Evolutionary conservation across 2,113 vertebrate genomes (phyloP).

Genomic region (Misgurnus anguillicaudatus): DNA sequence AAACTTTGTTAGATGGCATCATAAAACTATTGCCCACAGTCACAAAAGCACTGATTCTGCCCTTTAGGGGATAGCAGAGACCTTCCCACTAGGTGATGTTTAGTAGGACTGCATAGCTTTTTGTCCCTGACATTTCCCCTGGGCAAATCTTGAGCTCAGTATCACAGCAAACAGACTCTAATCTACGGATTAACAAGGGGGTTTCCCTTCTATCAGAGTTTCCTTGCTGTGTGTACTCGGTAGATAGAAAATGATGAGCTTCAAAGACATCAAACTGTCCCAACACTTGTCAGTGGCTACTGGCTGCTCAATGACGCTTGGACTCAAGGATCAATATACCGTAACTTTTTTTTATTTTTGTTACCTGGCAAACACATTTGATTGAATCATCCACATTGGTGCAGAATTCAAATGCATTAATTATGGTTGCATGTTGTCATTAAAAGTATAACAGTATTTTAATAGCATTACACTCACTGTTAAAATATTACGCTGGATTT

Average conservation of each 20-base stretch:
- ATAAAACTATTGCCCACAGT: neutral
- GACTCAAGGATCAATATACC: neutral
- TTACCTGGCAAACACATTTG: neutral
- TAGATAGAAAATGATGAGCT: conserved; percentile 7
- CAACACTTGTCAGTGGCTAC: neutral
- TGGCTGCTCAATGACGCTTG: no score
- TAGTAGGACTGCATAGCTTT: conserved; percentile 15
- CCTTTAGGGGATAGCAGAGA: conserved; percentile 41
- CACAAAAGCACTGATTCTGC: no score
- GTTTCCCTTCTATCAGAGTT: conserved; percentile 30
- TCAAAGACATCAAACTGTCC: conserved; percentile 2
- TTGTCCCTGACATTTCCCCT: conserved; percentile 30
- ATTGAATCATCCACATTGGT: no score
- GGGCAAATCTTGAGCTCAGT: conserved; percentile 46
- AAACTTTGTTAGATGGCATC: no score
- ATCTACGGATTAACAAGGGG: conserved; percentile 59
- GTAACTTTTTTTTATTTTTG: neutral
- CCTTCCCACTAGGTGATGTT: conserved; percentile 43
- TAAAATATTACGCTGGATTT: no score
- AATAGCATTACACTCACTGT: no score
- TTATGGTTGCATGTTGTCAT: no score
- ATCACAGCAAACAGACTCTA: conserved; percentile 53
- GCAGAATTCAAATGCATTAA: no score
- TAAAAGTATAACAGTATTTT: no score
- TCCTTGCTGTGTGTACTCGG: conserved; percentile 27